Percentiles rank a stretch among this genome's conserved stretches.
phyloP scores from a whole-genome alignment of 2,113 vertebrate genomes.

The Anguilla japonica region DNA sequence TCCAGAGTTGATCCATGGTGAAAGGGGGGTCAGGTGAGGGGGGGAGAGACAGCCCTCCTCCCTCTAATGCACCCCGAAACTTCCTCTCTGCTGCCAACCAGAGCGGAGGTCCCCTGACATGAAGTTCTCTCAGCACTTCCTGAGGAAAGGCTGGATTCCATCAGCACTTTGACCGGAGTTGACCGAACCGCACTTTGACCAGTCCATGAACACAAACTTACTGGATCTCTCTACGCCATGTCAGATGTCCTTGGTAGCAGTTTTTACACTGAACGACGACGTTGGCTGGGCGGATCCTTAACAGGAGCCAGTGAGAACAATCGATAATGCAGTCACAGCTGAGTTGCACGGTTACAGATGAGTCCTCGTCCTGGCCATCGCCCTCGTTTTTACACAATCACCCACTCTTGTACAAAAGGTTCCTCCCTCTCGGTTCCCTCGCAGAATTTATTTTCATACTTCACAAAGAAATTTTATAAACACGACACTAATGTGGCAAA shows the following conservation, averaged over 20 bases:
- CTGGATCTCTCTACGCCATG: neutral
- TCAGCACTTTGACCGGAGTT: neutral
- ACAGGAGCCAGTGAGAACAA: neutral
- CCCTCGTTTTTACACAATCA: neutral
- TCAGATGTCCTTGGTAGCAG: neutral
- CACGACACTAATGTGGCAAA: neutral
- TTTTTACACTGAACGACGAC: neutral
- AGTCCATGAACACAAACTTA: neutral
- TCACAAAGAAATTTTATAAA: constrained; percentile 7
- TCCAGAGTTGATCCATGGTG: constrained; percentile 63
- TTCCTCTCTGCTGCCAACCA: neutral
- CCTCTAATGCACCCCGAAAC: neutral
- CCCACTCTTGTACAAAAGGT: neutral
- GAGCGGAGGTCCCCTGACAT: neutral
- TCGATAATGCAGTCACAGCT: neutral
- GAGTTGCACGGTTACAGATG: neutral
- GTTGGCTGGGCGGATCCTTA: neutral
- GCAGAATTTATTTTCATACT: neutral
- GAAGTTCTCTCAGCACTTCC: neutral
- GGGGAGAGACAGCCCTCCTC: neutral
- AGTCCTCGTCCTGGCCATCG: neutral
- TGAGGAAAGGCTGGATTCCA: neutral
- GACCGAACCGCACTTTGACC: neutral
- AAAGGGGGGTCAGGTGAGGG: neutral
- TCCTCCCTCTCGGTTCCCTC: constrained; percentile 10